phyloP scores from a whole-genome alignment of 2,888 invertebrate species.

The Acanthosepion pharaonis region DNA sequence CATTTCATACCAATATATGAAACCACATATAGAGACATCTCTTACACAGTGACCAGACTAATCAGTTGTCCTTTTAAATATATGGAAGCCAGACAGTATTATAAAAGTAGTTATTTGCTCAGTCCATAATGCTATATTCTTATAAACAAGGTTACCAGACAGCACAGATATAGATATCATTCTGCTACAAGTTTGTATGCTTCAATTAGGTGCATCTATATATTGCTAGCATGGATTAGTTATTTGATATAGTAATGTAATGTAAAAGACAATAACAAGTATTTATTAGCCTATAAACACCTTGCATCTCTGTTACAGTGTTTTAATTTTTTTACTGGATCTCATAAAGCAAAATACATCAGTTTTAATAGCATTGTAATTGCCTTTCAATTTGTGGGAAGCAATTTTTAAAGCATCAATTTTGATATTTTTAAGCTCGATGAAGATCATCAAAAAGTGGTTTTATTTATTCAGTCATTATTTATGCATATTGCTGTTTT shows the following conservation, averaged over 20 bases:
- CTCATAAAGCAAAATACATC: neutral
- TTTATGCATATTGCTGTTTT: too few relatives aligned
- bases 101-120: neutral
- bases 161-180: neutral
- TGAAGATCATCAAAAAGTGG: too few relatives aligned
- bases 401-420: too few relatives aligned
- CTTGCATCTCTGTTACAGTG: neutral
- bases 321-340: neutral
- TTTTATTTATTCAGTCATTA: too few relatives aligned
- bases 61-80: constrained; percentile 14
- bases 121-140: neutral
- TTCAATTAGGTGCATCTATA: neutral
- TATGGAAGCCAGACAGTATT: neutral
- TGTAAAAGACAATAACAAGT: neutral
- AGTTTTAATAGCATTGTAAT: too few relatives aligned
- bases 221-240: neutral
- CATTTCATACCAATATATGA: neutral
- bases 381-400: too few relatives aligned
- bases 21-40: neutral
- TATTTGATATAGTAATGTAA: neutral
- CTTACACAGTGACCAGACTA: neutral
- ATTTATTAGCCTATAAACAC: neutral
- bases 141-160: neutral
- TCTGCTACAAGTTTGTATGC: neutral
- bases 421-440: too few relatives aligned